Base-by-base conservation (phyloP, 2,113 vertebrate genomes). In the Piaya cayana region DNA sequence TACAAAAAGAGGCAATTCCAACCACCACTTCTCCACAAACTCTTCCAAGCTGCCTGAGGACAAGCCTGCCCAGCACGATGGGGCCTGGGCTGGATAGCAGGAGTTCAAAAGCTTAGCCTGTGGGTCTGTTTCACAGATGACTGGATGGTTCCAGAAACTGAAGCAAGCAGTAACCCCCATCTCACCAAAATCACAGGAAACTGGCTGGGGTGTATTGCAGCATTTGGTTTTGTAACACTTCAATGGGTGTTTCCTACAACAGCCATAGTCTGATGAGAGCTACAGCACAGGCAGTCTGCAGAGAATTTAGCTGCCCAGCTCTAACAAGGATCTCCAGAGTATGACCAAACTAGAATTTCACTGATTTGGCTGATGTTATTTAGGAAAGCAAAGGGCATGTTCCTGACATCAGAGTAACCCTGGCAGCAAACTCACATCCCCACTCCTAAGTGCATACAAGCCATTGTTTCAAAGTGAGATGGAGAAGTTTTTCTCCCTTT, bases 71-170 rank as follows among this genome's bases (percentile, higher is more conserved):
- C 60, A 87, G 47, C 64, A 47, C 23, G 9, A 13, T 20, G 72
- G 52, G 89, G 84, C 43, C 65, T 43, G 39, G 30, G 19, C 58
- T 89, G 70, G 25, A n/a, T 21, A 93, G 39, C 62, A 88, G 63
- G 30, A 30, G 22, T 90, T 92, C 85, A 65, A 53, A 90, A 77
- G 63, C 23, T 34, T 67, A 92, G 79, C 71, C 79, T 72, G n/a
- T 0, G 1, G 58, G 67, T 56, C 71, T 93, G 53, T 87, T 74
- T 95, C 75, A 64, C 88, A 90, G 82, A 82, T 76, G 88, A 37
- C 78, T 87, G 92, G 58, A 78, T 92, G 75, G 75, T 53, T 91
- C 68, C 88, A 79, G 63, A 92, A 59, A 81, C 34, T 17, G 65
- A 91, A 92, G 82, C 50, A 87, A 85, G 67, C 82, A 88, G 67